These are phyloP conservation scores for Melanotaenia duboulayi DNA, from an alignment of 2,113 vertebrate genomes.

Conservation along the genomic window DNA sequence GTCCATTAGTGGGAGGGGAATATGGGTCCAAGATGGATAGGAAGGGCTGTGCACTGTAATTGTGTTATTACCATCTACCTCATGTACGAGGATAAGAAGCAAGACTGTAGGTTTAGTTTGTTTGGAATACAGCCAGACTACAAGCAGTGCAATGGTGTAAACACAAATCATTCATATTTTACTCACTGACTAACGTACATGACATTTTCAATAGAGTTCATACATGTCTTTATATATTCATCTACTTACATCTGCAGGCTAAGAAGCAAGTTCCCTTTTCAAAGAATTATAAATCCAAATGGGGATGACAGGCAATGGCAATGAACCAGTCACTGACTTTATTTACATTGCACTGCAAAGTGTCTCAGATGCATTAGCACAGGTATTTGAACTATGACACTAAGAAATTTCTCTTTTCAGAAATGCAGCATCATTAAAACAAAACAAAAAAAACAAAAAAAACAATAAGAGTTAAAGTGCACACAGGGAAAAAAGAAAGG, in stretches of 20 bases:
- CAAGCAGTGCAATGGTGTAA: conserved; percentile 21
- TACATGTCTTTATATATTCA: neutral
- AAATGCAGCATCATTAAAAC: too few species aligned
- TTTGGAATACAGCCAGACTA: neutral
- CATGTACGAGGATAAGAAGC: conserved; percentile 6
- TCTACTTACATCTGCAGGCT: conserved; percentile 4
- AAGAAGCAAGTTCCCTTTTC: conserved; percentile 15
- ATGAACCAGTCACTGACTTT: conserved; percentile 50
- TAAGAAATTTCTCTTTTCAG: too few species aligned
- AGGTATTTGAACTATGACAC: too few species aligned
- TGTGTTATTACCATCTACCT: conserved; percentile 57
- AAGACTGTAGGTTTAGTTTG: conserved; percentile 17
- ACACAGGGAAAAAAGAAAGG: too few species aligned
- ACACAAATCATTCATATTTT: conserved; percentile 30
- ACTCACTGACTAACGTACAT: conserved; percentile 2
- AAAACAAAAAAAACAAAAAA: too few species aligned
- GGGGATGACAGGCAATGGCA: conserved; percentile 41
- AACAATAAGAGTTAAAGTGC: too few species aligned
- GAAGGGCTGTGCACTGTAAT: conserved; percentile 41
- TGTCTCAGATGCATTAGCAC: too few species aligned
- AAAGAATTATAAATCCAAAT: conserved; percentile 48
- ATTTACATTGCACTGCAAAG: conserved; percentile 4
- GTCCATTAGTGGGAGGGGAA: conserved; percentile 59
- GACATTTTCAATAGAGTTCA: neutral
- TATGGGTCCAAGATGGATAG: conserved; percentile 46